Conservation (phyloP, 2,797 vertebrate species). For the Gambusia yucatana region DNA sequence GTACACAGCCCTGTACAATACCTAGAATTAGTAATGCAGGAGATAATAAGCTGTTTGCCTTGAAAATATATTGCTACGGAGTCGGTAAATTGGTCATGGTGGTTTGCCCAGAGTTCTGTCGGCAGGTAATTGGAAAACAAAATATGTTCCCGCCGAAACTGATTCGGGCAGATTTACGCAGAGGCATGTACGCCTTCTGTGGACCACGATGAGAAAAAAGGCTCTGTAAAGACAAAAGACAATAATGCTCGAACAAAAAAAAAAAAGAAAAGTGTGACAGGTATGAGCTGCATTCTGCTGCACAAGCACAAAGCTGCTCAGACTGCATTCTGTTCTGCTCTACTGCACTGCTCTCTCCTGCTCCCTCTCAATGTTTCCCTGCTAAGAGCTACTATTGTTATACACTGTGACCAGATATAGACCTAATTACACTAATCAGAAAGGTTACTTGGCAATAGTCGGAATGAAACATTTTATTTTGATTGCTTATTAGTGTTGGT, state of each 20-base stretch:
- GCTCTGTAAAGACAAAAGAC: slow-evolving; percentile 43
- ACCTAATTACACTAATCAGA: slow-evolving; percentile 51
- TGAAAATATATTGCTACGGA: slow-evolving; percentile 47
- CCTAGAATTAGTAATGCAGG: slow-evolving; percentile 41
- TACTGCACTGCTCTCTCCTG: slow-evolving; percentile 45
- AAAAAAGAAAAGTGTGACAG: slow-evolving; percentile 35
- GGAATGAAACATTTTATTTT: background rate
- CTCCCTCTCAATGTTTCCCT: slow-evolving; percentile 45
- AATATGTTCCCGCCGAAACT: slow-evolving; percentile 57
- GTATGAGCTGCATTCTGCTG: slow-evolving; percentile 65
- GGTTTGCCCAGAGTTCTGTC: slow-evolving; percentile 52
- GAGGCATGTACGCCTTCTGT: slow-evolving; percentile 24
- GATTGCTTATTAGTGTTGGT: slow-evolving; percentile 10
- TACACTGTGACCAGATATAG: slow-evolving; percentile 48
- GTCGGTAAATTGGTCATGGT: slow-evolving; percentile 68
- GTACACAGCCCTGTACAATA: slow-evolving; percentile 27
- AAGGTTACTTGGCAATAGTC: slow-evolving; percentile 42
- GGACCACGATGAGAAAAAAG: slow-evolving; percentile 32
- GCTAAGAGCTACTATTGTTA: slow-evolving; percentile 30
- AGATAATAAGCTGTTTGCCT: slow-evolving; percentile 54
- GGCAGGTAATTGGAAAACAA: slow-evolving; percentile 71
- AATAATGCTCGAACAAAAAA: slow-evolving; percentile 51
- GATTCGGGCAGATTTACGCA: slow-evolving; percentile 56
- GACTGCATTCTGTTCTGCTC: slow-evolving; percentile 43
- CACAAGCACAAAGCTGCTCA: slow-evolving; percentile 64